Percentiles rank a stretch among this genome's conserved stretches.
Evolutionary conservation across 2,888 invertebrate species (phyloP).

Genomic region (Pseudococcus viburni): DNA sequence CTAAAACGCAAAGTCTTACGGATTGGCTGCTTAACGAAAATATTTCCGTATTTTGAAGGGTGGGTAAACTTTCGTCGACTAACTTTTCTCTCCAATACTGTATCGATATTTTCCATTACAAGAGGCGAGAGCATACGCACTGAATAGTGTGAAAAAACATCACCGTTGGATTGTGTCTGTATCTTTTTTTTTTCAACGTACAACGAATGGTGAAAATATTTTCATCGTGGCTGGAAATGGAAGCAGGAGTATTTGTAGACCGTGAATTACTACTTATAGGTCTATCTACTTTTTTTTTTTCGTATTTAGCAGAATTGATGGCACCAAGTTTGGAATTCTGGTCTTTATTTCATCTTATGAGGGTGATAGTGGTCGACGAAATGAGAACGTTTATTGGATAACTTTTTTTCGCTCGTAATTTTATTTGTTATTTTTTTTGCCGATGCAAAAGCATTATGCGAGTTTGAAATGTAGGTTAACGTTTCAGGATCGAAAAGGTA

Average conservation of each 20-base stretch:
- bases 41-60: slow-evolving; percentile 8
- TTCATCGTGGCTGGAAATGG: not conserved
- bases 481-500: too few relatives aligned
- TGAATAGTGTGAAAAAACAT: slow-evolving; percentile 11
- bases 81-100: not conserved
- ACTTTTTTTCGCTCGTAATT: too few relatives aligned
- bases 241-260: not conserved
- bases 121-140: not conserved
- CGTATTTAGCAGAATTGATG: too few relatives aligned
- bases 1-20: slow-evolving; percentile 36
- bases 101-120: slow-evolving; percentile 52
- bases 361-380: too few relatives aligned
- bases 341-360: too few relatives aligned
- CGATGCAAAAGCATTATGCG: too few relatives aligned
- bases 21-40: not conserved
- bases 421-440: too few relatives aligned
- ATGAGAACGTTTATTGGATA: too few relatives aligned
- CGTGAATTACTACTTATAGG: not conserved
- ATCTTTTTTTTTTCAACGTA: not conserved
- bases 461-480: too few relatives aligned
- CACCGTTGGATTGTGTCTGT: not conserved
- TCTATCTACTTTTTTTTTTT: too few relatives aligned
- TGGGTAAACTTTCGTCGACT: not conserved
- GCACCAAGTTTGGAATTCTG: too few relatives aligned
- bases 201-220: slow-evolving; percentile 14